Base-by-base conservation (phyloP, 2,113 vertebrate species). In the Oceanites oceanicus region DNA sequence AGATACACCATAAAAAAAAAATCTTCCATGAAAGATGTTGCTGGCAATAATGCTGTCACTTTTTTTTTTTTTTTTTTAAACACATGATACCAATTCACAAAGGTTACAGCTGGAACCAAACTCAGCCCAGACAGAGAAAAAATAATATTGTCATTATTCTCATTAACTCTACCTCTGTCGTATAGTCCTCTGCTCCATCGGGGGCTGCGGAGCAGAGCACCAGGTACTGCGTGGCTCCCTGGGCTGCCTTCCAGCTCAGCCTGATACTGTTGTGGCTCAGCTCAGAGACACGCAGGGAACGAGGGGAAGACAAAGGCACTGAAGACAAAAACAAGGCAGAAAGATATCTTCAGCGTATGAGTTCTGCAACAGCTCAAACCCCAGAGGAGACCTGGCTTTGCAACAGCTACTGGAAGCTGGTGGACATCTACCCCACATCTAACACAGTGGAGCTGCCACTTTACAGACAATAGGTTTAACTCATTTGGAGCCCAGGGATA, bases 151-250 rank as follows among this genome's bases (percentile, higher is more conserved):
- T n/a, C 26, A 6, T 21, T 36, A 19, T 34, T 77, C 11, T 34
- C 4, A 55, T 12, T 11, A 90, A 19, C 44, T 92, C 5, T 92
- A 98, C 98, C 98, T 98, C 97, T 52, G 21, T 84, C 0, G 81
- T 97, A 2, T 96, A 76, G 83, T 96, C 91, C 70, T 97, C 96
- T 74, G 98, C 98, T 56, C 98, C 98, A 1, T 98, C 95, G 10
- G 98, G 98, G 13, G 98, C 98, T 21, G 97, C 95, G 0, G 98
- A 99, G 93, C 98, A 99, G 52, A 98, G 98, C 68, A 99, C 98
- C 98, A 99, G 98, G 98, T 99, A 99, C 85, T 99, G 98, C 0
- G 98, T 98, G 23, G 99, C 99, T 38, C 98, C 98, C 1, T 98
- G 90, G 1, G 98, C 97, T 32, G 98, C 96, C 34, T 94, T 97